Percentiles rank a stretch among this genome's conserved stretches.
These are phyloP conservation scores for Pachypanchax playfairii DNA, from an alignment of 2,113 vertebrate species.

Conservation along the genomic window DNA sequence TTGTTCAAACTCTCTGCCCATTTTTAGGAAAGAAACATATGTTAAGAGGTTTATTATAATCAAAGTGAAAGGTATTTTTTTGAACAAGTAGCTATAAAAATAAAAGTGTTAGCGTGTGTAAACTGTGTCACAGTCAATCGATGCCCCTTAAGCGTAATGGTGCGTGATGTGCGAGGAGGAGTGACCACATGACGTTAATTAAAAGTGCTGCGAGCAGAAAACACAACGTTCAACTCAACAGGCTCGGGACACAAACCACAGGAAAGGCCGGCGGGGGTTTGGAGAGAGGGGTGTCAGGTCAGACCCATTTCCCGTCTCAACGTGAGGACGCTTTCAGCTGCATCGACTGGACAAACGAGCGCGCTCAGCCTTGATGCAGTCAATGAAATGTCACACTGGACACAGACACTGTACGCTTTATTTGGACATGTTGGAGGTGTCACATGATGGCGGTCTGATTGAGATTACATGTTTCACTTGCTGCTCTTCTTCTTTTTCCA, in stretches of 20 bases:
- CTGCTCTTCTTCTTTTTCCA: no score
- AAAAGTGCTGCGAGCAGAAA: slow-evolving; percentile 72
- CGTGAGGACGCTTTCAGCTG: slow-evolving; percentile 62
- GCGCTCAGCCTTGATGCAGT: slow-evolving; percentile 57
- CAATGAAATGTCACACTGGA: slow-evolving; percentile 66
- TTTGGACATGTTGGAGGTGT: slow-evolving; percentile 47
- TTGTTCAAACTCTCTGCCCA: no score
- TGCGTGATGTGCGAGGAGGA: slow-evolving; percentile 71
- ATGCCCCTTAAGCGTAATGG: slow-evolving; percentile 76
- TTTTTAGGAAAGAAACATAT: background rate
- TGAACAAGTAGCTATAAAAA: background rate
- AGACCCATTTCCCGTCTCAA: slow-evolving; percentile 42
- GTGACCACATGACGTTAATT: slow-evolving; percentile 79
- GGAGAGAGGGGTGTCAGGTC: slow-evolving; percentile 18
- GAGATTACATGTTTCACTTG: background rate
- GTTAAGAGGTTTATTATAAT: no score
- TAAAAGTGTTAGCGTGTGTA: slow-evolving; percentile 32
- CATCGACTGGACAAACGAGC: slow-evolving; percentile 67
- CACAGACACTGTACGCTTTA: slow-evolving; percentile 59
- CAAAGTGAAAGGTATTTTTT: background rate
- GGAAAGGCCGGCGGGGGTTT: slow-evolving; percentile 27
- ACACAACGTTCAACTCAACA: slow-evolving; percentile 70
- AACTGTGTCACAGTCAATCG: slow-evolving; percentile 69
- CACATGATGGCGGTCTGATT: slow-evolving; percentile 57
- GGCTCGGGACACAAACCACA: slow-evolving; percentile 49